phyloP scores from a whole-genome alignment of 2,113 vertebrate species.

The Daubentonia madagascariensis region DNA sequence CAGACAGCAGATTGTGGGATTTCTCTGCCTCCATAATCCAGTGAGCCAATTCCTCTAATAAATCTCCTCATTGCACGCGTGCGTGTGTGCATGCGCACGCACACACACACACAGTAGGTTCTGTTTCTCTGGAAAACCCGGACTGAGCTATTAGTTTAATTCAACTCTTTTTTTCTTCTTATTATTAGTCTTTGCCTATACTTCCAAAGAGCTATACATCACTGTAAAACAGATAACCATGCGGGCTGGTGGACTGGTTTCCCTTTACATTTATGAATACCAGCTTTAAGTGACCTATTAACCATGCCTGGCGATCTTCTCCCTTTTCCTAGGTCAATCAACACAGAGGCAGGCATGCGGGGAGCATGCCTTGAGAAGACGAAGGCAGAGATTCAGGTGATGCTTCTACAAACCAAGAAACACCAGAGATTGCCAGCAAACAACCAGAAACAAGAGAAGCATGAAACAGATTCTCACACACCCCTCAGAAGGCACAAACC shows the following conservation, averaged over 20 bases:
- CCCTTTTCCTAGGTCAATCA: neutral
- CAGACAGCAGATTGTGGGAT: neutral
- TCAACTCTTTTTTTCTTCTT: neutral
- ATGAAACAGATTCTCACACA: neutral
- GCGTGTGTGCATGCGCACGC: neutral
- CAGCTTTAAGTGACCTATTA: neutral
- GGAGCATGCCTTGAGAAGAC: rapidly evolving
- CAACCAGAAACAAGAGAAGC: neutral
- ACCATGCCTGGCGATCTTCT: neutral
- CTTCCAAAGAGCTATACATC: neutral
- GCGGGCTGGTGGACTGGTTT: neutral
- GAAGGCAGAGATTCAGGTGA: rapidly evolving
- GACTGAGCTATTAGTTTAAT: neutral
- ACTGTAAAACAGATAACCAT: neutral
- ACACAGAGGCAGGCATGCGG: neutral
- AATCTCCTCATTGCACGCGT: too few species aligned
- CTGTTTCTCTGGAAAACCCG: neutral
- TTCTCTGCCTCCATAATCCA: neutral
- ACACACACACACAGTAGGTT: too few species aligned
- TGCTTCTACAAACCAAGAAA: too few species aligned
- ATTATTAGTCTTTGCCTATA: neutral
- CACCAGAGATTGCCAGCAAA: neutral
- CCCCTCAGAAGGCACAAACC: neutral
- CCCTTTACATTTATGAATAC: neutral
- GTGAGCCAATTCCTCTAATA: neutral